Conservation (phyloP, 2,888 invertebrate species). For the Stenodema calcarata region DNA sequence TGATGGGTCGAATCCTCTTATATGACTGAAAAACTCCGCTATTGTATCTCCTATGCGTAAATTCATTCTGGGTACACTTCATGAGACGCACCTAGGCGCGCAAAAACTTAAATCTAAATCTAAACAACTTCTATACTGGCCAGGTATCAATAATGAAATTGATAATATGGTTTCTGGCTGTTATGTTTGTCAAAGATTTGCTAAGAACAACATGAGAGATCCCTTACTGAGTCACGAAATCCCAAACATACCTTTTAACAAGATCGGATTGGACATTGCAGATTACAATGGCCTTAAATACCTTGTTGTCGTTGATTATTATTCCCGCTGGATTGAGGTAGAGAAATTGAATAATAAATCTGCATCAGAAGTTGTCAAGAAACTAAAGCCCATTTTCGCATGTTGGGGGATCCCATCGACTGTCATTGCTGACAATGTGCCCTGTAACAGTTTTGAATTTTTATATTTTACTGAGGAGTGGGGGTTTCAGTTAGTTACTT, state of each 20-base stretch:
- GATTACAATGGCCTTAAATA: background rate
- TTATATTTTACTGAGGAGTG: background rate
- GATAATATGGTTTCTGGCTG: background rate
- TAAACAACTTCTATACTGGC: background rate
- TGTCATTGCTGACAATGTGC: background rate
- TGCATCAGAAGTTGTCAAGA: background rate
- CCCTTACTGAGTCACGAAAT: background rate
- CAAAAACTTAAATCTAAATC: background rate
- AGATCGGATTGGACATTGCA: background rate
- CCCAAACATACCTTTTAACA: background rate
- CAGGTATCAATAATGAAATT: background rate
- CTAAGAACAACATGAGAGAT: background rate
- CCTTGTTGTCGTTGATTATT: conserved; percentile 6
- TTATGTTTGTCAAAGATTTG: conserved; percentile 4
- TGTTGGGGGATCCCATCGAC: background rate
- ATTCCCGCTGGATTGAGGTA: background rate
- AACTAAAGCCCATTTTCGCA: background rate
- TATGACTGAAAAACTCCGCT: too few relatives aligned
- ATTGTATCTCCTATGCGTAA: background rate
- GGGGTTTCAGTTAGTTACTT: background rate
- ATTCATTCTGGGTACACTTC: background rate
- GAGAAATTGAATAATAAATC: background rate
- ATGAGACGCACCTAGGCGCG: background rate
- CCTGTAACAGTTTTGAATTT: background rate
- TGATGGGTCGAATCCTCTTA: too few relatives aligned